Base-by-base conservation (phyloP, 1,140 invertebrate genomes). In the Sarcophaga peregrina region DNA sequence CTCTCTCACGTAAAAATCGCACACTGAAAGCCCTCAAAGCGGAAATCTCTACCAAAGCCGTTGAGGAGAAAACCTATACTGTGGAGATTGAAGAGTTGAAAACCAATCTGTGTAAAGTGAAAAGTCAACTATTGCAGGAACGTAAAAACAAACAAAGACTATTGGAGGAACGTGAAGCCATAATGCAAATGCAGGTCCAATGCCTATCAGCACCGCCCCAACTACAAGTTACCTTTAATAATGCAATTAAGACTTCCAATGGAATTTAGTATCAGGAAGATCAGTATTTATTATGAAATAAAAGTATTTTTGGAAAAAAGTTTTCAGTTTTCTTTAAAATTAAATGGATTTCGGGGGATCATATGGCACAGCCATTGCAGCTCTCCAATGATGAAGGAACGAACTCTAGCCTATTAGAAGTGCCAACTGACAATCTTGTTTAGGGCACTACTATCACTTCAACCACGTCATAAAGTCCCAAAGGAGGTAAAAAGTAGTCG, bases 81-180 rank as follows among this genome's bases (percentile, higher is more conserved):
- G 50, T 84, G 8, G 84, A 87, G 50, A 80, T 90, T 54, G 88
- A 86, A 78, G 88, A 89, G 54, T 82, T 90, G 74, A 86, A 86
- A 8, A n/a, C 50, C 5, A 86, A 82, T 48, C 85, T 90, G 37
- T 85, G 86, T 0, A 73, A 85, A 13, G 86, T 87, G n/a, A 90
- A 90, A 75, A 85, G 83, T 13, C 87, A 89, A 50, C 78, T 90
- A n/a, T 82, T 87, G 20, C 85, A 88, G 58, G 89, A 90, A 73
- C 89, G 89, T 81, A 86, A 87, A 45, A 86, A 86, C n/a, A 90
- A 90, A 78, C 87, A 89, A 81, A 90, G 89, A 58, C 84, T 90
- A 0, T 78, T 89, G 2, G 87, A 90, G 62, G 88, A 90, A 68
- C 84, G 88, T 0, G 85, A 90, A 1, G 47, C 88, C 4, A 81